phyloP scores from a whole-genome alignment of 2,888 invertebrate species.

The Temnothorax rugatulus region DNA sequence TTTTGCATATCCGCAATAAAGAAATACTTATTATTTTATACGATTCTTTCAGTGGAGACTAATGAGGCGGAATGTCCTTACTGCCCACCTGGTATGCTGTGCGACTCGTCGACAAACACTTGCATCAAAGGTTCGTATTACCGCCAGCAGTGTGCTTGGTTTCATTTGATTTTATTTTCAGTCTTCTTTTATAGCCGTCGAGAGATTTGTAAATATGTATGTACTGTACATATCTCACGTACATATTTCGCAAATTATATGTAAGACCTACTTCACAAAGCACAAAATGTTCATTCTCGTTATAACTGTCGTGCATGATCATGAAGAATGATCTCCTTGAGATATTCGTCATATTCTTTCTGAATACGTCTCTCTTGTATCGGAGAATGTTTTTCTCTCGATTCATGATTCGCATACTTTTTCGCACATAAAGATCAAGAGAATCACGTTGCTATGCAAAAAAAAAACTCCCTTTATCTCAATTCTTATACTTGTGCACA shows the following conservation, averaged over 20 bases:
- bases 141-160: constrained; percentile 4
- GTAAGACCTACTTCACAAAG: constrained; percentile 30
- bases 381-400: constrained; percentile 6
- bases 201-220: constrained; percentile 83
- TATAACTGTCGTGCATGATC: constrained; percentile 57
- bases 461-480: constrained; percentile 37
- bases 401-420: constrained; percentile 11
- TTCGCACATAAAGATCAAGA: constrained; percentile 29
- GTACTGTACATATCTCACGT: constrained; percentile 80
- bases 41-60: constrained; percentile 62
- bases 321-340: constrained; percentile 14
- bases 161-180: constrained; percentile 15
- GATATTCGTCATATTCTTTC: constrained; percentile 20
- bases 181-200: constrained; percentile 50
- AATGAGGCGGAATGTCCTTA: constrained; percentile 86
- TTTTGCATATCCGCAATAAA: constrained; percentile 1
- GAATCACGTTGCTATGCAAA: constrained; percentile 50
- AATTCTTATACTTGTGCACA: constrained; percentile 45
- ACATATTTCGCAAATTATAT: constrained; percentile 47
- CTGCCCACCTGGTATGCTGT: constrained; percentile 92
- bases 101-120: constrained; percentile 93
- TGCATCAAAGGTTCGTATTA: constrained; percentile 92
- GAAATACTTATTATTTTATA: background rate
- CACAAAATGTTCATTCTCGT: constrained; percentile 48
- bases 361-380: constrained; percentile 16